Percentiles rank a stretch among this genome's conserved stretches.
phyloP scores from a whole-genome alignment of 1,140 invertebrate genomes.

The Psix sp. region DNA sequence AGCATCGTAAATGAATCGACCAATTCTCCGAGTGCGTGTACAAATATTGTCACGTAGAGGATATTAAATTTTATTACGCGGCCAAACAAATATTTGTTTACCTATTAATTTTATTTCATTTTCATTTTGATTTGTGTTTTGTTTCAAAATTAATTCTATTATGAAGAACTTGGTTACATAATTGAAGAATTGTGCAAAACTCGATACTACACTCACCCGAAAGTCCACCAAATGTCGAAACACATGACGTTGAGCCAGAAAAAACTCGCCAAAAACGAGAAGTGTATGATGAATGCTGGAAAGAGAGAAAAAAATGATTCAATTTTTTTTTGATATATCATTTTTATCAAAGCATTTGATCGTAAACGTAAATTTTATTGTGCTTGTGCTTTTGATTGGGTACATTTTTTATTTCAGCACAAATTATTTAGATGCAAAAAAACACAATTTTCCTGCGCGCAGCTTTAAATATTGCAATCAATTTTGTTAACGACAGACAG shows the following conservation, averaged over 20 bases:
- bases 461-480: slow-evolving; percentile 40
- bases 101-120: too few species aligned
- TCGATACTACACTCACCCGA: slow-evolving; percentile 80
- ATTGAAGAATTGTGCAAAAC: slow-evolving; percentile 44
- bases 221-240: slow-evolving; percentile 92
- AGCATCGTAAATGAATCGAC: slow-evolving; percentile 28
- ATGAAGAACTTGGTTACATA: slow-evolving; percentile 35
- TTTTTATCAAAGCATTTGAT: too few species aligned
- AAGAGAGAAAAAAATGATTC: slow-evolving; percentile 51
- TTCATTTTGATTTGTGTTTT: background rate
- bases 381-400: too few species aligned
- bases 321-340: too few species aligned
- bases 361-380: too few species aligned
- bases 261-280: slow-evolving; percentile 90
- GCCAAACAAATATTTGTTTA: too few species aligned
- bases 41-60: slow-evolving; percentile 54
- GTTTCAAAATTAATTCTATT: background rate
- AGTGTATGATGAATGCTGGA: slow-evolving; percentile 88
- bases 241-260: slow-evolving; percentile 95
- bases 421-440: slow-evolving; percentile 2
- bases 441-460: slow-evolving; percentile 2
- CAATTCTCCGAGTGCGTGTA: slow-evolving; percentile 39
- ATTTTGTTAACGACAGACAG: slow-evolving; percentile 51
- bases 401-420: too few species aligned
- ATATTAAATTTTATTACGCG: slow-evolving; percentile 55